phyloP scores from a whole-genome alignment of 2,888 invertebrate genomes.

The Drosophila fungiperda region DNA sequence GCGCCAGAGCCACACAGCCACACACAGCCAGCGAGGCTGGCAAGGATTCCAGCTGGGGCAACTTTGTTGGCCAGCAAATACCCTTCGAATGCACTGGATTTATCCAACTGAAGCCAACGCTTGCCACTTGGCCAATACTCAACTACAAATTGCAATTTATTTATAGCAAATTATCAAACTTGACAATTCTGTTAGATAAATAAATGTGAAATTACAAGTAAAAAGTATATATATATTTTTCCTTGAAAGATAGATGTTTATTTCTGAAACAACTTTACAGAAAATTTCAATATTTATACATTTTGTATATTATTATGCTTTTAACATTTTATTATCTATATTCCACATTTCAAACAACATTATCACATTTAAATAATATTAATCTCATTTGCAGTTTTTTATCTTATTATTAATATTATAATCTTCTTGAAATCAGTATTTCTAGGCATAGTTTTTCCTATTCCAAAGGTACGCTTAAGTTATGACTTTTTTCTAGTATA shows the following conservation, averaged over 20 bases:
- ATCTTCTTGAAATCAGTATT: neutral
- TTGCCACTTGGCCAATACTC: neutral
- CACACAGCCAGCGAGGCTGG: neutral
- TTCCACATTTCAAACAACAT: neutral
- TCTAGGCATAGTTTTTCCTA: neutral
- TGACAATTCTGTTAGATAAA: neutral
- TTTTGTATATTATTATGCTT: too few relatives aligned
- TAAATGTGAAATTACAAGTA: neutral
- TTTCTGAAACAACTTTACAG: neutral
- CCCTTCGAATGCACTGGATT: conserved; percentile 16
- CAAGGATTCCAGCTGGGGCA: conserved; percentile 36
- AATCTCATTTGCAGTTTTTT: neutral
- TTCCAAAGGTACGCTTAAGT: neutral
- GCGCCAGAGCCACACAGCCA: neutral
- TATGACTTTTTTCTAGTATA: conserved; percentile 16
- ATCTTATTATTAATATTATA: neutral
- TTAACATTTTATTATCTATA: neutral
- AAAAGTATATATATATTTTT: too few relatives aligned
- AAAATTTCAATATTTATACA: neutral
- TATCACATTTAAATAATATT: neutral
- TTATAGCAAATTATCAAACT: neutral
- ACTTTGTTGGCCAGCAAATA: conserved; percentile 49
- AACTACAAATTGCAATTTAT: neutral
- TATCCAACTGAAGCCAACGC: neutral
- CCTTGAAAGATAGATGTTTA: neutral